Percentiles rank a stretch among this genome's conserved stretches.
These are phyloP conservation scores for Callyntrura guangdongensis DNA, from an alignment of 2,888 invertebrate species.

Conservation along the genomic window DNA sequence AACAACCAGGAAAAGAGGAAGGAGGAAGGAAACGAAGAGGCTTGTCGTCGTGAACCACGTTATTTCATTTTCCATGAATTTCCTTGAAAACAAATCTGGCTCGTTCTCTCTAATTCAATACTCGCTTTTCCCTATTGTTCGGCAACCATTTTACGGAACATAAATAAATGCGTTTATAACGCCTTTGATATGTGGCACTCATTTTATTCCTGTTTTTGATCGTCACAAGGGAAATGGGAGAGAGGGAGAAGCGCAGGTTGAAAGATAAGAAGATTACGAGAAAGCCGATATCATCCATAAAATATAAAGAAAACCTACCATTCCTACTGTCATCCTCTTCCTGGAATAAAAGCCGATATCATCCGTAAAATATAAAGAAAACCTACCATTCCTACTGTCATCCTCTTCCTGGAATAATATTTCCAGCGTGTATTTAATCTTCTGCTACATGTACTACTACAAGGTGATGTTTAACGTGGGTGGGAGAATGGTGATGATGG, in stretches of 20 bases:
- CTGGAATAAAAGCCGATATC: background rate
- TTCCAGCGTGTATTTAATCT: background rate
- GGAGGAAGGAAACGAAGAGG: background rate
- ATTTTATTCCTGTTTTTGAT: conserved; percentile 11
- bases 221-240: no score
- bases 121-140: no score
- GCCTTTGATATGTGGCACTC: conserved; percentile 22
- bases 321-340: background rate
- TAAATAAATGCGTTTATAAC: background rate
- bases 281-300: conserved; percentile 81
- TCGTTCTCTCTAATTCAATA: no score
- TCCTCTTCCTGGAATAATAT: background rate
- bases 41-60: background rate
- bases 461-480: no score
- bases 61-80: background rate
- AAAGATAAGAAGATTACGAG: conserved; percentile 80
- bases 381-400: background rate
- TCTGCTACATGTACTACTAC: no score
- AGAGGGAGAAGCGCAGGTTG: no score
- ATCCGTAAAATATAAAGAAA: conserved; percentile 79
- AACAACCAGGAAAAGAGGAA: conserved; percentile 36
- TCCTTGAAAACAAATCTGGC: no score
- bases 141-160: background rate
- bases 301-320: conserved; percentile 69
- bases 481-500: no score